phyloP scores from a whole-genome alignment of 2,113 vertebrate genomes.

The Eretmodus cyanostictus region DNA sequence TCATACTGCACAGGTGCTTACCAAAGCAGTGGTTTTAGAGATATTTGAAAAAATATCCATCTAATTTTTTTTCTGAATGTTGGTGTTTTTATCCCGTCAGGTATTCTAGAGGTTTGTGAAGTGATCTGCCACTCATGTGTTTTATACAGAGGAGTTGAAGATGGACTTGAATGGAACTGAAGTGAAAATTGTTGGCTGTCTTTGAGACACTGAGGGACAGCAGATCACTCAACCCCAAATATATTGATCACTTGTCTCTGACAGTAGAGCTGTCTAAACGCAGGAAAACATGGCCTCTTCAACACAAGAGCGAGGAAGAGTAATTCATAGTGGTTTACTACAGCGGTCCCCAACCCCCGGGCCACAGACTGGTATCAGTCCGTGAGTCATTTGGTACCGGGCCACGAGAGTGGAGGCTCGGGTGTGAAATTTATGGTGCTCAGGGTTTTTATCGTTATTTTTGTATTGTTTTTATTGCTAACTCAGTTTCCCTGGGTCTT shows the following conservation, averaged over 20 bases:
- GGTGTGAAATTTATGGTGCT: background rate
- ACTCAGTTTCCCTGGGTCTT: rapidly evolving
- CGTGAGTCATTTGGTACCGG: background rate
- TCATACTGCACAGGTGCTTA: background rate
- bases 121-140: background rate
- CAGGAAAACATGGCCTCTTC: background rate
- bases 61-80: background rate
- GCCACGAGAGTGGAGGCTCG: rapidly evolving
- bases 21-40: background rate
- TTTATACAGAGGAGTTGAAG: background rate
- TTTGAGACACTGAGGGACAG: background rate
- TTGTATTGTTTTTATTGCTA: background rate
- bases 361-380: background rate
- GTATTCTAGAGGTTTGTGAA: background rate
- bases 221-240: background rate
- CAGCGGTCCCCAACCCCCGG: background rate
- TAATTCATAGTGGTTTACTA: background rate
- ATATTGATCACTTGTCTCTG: background rate
- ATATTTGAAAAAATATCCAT: background rate
- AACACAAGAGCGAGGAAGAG: background rate
- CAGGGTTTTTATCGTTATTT: background rate
- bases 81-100: background rate
- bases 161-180: background rate
- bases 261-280: background rate
- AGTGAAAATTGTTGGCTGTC: background rate